Base-by-base conservation (phyloP, 2,797 vertebrate genomes). In the Cottoperca gobio region DNA sequence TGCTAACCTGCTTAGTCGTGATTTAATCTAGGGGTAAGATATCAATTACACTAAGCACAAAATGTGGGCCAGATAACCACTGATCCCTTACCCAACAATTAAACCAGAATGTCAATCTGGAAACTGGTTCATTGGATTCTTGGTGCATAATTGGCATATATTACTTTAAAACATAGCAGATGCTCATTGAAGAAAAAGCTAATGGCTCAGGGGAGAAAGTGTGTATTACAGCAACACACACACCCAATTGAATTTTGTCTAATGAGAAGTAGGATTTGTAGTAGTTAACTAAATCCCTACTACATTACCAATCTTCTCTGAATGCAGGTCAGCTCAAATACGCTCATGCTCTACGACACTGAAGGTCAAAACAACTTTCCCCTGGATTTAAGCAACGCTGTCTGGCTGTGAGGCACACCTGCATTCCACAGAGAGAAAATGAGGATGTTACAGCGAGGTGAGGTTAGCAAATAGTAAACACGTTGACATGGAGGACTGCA, bases 1-100 rank as follows among this genome's bases (percentile, higher is more conserved):
- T 53, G 78, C 88, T 88, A 90, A 91, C 87, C 92, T 93, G 76
- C 86, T 94, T 93, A 93, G 82, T 62, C 84, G 74, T 70, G 70
- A 78, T 73, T 89, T 91, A 93, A 92, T 91, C 91, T 88, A 50
- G 62, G 67, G 67, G 70, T 76, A 83, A 91, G 90, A 93, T 91
- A 92, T 91, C 90, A 89, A 90, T 93, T 92, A 90, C 84, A 83
- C 83, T 31, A 57, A 90, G 91, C 67, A 53, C 60, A 66, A 73
- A 90, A 91, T 90, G 86, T 91, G 81, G 85, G 83, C 72, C 88
- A 86, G 77, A 91, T 50, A 86, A 53, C 46, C 33, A 45, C 82
- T 76, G 86, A 90, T 81, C 86, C 80, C 23, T 78, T 57, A 53
- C 55, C 39, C 63, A 73, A 81, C 78, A 81, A 76, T 76, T 43